Evolutionary conservation across 1,140 invertebrate species (phyloP).

Genomic region (Helicoverpa armigera): DNA sequence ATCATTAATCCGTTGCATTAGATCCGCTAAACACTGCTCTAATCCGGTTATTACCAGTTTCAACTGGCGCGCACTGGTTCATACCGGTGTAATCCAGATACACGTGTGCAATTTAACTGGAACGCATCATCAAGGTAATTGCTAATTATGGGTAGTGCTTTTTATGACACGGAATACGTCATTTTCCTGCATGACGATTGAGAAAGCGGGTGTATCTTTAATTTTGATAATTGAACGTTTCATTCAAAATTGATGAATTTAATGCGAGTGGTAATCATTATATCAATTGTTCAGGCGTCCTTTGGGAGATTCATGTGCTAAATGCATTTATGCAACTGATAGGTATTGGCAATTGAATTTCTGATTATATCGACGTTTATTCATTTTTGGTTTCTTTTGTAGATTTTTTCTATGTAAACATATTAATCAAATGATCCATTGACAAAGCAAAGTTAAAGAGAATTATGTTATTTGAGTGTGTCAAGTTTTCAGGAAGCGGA

Average conservation of each 20-base stretch:
- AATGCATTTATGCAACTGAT: background rate
- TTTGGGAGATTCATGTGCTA: background rate
- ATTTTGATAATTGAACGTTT: background rate
- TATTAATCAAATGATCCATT: too few relatives aligned
- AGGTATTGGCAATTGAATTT: background rate
- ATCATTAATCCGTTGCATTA: background rate
- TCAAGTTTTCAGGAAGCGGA: too few relatives aligned
- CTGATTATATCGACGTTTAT: too few relatives aligned
- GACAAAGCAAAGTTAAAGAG: too few relatives aligned
- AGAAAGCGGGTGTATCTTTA: background rate
- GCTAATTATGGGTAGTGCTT: slow-evolving; percentile 8
- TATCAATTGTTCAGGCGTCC: background rate
- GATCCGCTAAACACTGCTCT: slow-evolving; percentile 4
- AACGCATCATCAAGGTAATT: slow-evolving; percentile 3
- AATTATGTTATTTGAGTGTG: too few relatives aligned
- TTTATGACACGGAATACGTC: background rate
- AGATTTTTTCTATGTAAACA: too few relatives aligned
- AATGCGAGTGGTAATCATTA: background rate
- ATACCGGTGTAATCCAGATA: slow-evolving; percentile 9
- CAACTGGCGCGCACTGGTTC: slow-evolving; percentile 1
- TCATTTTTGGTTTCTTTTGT: too few relatives aligned
- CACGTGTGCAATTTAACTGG: background rate
- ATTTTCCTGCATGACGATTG: background rate
- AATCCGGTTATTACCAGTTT: slow-evolving; percentile 14
- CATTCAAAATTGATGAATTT: background rate